A percentile compares a stretch with the other conserved stretches of the same genome.
phyloP scores from a whole-genome alignment of 2,888 invertebrate species.

The Drosophila antonietae region DNA sequence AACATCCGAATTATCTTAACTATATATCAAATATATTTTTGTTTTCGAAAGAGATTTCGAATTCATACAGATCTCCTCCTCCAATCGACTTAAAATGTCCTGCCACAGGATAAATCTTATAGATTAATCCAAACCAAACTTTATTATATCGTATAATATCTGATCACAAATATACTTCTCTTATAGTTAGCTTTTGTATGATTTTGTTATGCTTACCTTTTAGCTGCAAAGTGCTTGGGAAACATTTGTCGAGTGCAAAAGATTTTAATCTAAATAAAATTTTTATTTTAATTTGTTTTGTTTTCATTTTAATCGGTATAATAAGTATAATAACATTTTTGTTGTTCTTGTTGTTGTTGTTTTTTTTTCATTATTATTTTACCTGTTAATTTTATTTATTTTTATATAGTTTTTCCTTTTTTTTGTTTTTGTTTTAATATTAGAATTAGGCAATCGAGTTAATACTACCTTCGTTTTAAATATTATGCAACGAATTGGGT shows the following conservation, averaged over 20 bases:
- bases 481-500: conserved; percentile 79
- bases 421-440: conserved; percentile 76
- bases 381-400: conserved; percentile 75
- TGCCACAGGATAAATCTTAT: too few species aligned
- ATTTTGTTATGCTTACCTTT: conserved; percentile 24
- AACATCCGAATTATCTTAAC: too few species aligned
- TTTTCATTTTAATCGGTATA: conserved; percentile 83
- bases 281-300: conserved; percentile 82
- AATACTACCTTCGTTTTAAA: conserved; percentile 82
- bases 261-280: conserved; percentile 83
- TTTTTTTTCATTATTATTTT: conserved; percentile 69
- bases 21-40: too few species aligned
- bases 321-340: conserved; percentile 84
- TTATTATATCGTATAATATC: too few species aligned
- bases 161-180: too few species aligned
- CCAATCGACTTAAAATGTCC: too few species aligned
- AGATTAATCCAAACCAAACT: too few species aligned
- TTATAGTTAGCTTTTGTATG: neutral
- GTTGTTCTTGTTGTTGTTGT: conserved; percentile 63
- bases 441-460: conserved; percentile 84
- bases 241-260: conserved; percentile 53
- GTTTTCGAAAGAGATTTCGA: too few species aligned
- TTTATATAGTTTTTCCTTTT: conserved; percentile 62
- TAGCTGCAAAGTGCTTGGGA: conserved; percentile 22
- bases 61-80: too few species aligned